These are phyloP conservation scores for Chelonoidis abingdonii DNA, from an alignment of 2,113 vertebrate genomes.

Conservation along the genomic window DNA sequence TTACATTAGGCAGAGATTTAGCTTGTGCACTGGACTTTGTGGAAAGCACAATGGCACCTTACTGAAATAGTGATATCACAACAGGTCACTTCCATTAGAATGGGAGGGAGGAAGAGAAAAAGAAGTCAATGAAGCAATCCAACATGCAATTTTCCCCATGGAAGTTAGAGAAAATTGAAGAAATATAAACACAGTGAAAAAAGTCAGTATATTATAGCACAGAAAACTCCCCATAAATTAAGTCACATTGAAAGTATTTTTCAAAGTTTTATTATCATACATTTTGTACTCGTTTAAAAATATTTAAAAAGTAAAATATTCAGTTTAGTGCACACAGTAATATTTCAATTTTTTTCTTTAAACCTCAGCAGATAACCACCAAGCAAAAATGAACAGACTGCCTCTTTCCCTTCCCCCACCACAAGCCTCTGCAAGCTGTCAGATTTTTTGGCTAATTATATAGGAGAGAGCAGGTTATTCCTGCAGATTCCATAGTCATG, in stretches of 20 bases:
- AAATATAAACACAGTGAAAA: background rate
- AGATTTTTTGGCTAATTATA: background rate
- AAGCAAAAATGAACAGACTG: background rate
- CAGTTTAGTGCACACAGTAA: background rate
- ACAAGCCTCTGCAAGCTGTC: background rate
- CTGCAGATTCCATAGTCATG: background rate
- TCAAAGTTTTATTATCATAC: conserved; percentile 32
- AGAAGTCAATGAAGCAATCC: no score
- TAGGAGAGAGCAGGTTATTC: background rate
- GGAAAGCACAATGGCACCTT: background rate
- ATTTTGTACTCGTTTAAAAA: background rate
- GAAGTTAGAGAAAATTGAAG: background rate
- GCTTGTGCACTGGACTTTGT: background rate
- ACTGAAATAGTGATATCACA: background rate
- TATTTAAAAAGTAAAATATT: background rate
- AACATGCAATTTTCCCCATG: background rate
- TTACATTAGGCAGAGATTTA: background rate
- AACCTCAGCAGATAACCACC: background rate
- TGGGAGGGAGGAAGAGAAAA: background rate
- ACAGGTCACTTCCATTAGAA: background rate
- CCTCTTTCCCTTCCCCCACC: background rate
- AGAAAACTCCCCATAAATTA: background rate
- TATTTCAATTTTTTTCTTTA: background rate
- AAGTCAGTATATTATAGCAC: background rate
- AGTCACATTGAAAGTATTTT: background rate